phyloP scores from a whole-genome alignment of 2,113 vertebrate species.

The Myrmophylax atrothorax region DNA sequence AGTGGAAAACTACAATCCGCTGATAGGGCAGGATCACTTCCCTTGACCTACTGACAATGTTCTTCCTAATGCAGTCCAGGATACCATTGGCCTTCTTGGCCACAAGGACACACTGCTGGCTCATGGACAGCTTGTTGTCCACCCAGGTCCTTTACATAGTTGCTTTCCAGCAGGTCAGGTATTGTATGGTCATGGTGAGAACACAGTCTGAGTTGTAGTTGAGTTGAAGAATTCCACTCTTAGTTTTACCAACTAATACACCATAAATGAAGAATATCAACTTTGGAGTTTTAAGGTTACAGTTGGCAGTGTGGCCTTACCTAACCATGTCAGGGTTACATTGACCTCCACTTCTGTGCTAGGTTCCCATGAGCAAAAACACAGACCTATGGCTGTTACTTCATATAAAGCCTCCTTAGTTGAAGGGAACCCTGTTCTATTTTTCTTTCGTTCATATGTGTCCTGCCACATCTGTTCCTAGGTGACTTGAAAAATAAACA shows the following conservation, averaged over 20 bases:
- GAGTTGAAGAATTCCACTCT: not conserved
- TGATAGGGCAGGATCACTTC: not conserved
- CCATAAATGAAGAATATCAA: not conserved
- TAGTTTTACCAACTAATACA: not conserved
- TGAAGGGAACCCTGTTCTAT: not conserved
- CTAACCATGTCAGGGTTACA: not conserved
- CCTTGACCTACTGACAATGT: rapidly evolving
- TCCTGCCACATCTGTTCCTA: not conserved
- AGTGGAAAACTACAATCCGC: too few relatives aligned
- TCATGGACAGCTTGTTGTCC: not conserved
- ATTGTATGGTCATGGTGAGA: not conserved
- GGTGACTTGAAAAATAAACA: not conserved
- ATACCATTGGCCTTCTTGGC: rapidly evolving
- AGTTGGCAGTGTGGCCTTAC: not conserved
- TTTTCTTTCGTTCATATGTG: not conserved
- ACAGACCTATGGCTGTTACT: not conserved
- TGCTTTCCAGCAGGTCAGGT: not conserved
- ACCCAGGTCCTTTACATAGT: not conserved
- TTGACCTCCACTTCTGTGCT: not conserved
- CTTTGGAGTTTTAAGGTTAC: not conserved
- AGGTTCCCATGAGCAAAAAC: not conserved
- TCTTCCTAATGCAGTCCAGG: not conserved
- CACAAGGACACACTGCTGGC: not conserved
- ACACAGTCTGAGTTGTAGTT: not conserved
- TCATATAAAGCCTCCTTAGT: not conserved